Percentiles rank a stretch among this genome's conserved stretches.
These are phyloP conservation scores for Spisula subtruncata DNA, from an alignment of 2,888 invertebrate genomes.

Conservation along the genomic window DNA sequence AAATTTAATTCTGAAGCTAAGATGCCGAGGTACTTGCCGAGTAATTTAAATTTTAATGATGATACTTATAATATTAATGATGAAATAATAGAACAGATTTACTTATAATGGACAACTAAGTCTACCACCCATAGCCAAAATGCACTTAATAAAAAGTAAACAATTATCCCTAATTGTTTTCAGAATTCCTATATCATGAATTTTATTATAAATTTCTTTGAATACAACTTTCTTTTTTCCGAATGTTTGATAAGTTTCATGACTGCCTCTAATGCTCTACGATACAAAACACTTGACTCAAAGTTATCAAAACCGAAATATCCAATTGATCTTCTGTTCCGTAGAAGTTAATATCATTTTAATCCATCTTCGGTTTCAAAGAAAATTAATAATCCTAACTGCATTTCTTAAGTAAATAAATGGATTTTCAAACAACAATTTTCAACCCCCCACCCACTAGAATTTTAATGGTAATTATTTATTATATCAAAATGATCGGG, in stretches of 20 bases:
- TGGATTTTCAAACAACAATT: constrained; percentile 10
- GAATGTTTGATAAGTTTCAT: neutral
- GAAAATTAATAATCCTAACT: constrained; percentile 15
- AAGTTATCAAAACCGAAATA: neutral
- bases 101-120: neutral
- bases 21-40: neutral
- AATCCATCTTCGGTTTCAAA: constrained; percentile 7
- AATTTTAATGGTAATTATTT: neutral
- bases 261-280: neutral
- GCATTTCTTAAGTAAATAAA: constrained; percentile 15
- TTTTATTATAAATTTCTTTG: neutral
- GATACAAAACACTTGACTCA: constrained; percentile 5
- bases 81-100: neutral
- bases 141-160: constrained; percentile 6
- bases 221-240: constrained; percentile 13
- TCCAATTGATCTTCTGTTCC: neutral
- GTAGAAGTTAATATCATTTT: constrained; percentile 6
- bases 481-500: neutral
- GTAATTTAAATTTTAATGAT: constrained; percentile 26
- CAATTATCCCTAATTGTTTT: neutral
- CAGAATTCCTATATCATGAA: neutral
- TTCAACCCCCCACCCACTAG: constrained; percentile 13
- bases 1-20: constrained; percentile 16
- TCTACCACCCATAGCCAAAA: constrained; percentile 13
- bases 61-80: neutral